Percentiles rank a stretch among this genome's conserved stretches.
Evolutionary conservation across 2,888 invertebrate genomes (phyloP).

Genomic region (Acleris emargana): DNA sequence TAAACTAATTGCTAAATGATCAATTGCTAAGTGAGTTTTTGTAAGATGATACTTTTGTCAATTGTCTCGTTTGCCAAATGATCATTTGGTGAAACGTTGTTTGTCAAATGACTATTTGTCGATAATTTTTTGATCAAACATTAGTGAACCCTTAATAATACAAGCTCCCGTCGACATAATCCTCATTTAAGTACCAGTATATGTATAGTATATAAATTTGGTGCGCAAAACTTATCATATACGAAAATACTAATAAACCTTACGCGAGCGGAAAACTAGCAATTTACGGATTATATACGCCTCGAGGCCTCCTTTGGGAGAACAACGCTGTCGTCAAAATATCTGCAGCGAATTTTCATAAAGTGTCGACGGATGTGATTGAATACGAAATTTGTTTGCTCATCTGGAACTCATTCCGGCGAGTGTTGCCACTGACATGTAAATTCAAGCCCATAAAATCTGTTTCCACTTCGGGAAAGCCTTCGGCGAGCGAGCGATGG

Average conservation of each 20-base stretch:
- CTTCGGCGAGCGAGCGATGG: constrained; percentile 13
- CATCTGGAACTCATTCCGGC: constrained; percentile 40
- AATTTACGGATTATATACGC: constrained; percentile 8
- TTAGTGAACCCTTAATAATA: too few species aligned
- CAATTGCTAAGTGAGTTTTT: too few species aligned
- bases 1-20: too few species aligned
- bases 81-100: too few species aligned
- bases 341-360: constrained; percentile 19
- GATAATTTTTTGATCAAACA: too few species aligned
- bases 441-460: constrained; percentile 37
- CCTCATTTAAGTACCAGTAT: too few species aligned
- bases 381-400: constrained; percentile 42
- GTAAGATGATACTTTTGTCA: too few species aligned
- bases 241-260: constrained; percentile 7
- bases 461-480: constrained; percentile 33
- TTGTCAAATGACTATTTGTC: too few species aligned
- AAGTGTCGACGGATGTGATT: constrained; percentile 37
- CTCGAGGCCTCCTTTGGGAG: constrained; percentile 3
- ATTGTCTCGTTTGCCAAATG: too few species aligned
- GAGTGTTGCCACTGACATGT: constrained; percentile 37
- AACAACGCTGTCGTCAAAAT: constrained; percentile 22
- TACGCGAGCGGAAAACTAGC: constrained; percentile 13
- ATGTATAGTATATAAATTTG: too few species aligned
- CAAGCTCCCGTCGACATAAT: too few species aligned
- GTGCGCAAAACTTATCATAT: too few species aligned